Base-by-base conservation (phyloP, 2,113 vertebrate species). In the Cyrtonyx montezumae region DNA sequence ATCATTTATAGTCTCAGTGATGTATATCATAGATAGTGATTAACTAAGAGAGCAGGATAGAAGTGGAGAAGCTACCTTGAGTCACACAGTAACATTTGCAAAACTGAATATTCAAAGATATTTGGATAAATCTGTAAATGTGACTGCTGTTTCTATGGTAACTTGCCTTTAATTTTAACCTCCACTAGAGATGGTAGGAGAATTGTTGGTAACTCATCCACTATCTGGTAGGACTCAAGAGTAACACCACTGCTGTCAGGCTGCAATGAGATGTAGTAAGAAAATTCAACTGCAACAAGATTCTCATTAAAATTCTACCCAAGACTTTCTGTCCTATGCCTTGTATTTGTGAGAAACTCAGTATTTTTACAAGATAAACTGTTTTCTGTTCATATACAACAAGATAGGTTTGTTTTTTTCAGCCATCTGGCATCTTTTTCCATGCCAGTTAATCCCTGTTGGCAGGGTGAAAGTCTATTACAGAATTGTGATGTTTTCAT, bases 321-420 rank as follows among this genome's bases (percentile, higher is more conserved):
- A 48, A 71, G 18, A 37, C 21, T 79, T 73, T 36, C 32, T 28
- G 13, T 66, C 26, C 61, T 58, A 65, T 8, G 22, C 13, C 7
- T 11, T 82, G 12, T 46, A 15, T 65, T 55, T 78, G 25, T 80
- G 8, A 2, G 16, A 67, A 70, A 88, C 8, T 18, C 19, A 18
- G 23, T 13, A 46, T 68, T 76, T 61, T 88, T 32, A 78, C 6
- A 20, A 18, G 13, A 71, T 45, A 34, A 69, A 62, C 6, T 45
- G 5, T 11, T 76, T 87, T 0, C 0, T 46, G 53, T 6, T 59
- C 7, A 30, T 28, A 23, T 28, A n/a, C 6, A 85, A 66, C 8
- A 58, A 26, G 8, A 19, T 51, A 4, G 1, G 26, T 48, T 13
- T 11, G 26, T 48, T 13, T 9, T 74, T 48, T 78, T 42, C 3